Conservation (phyloP, 1,140 invertebrate species). For the Patella vulgata region DNA sequence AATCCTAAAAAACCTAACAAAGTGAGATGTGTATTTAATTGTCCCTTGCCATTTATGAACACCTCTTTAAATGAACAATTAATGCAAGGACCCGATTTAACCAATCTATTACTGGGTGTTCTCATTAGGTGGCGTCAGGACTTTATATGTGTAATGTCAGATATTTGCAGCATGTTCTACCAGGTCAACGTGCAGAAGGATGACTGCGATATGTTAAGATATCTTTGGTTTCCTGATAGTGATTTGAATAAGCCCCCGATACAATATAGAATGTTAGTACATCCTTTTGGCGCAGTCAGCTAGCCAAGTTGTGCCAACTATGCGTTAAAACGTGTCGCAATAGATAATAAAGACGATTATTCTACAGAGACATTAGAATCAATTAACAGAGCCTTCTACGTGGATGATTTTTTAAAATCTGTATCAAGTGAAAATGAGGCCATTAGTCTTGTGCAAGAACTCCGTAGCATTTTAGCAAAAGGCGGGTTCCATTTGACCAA, state of each 20-base stretch:
- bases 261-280: conserved; percentile 32
- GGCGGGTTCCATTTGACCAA: no score
- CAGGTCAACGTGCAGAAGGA: conserved; percentile 26
- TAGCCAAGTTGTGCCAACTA: conserved; percentile 36
- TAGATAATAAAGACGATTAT: conserved; percentile 22
- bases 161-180: conserved; percentile 53
- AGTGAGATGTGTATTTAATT: no score
- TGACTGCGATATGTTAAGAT: conserved; percentile 30
- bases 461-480: no score
- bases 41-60: conserved; percentile 25
- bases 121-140: conserved; percentile 44
- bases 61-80: conserved; percentile 44
- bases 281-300: conserved; percentile 32
- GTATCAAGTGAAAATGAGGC: conserved; percentile 20
- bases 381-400: conserved; percentile 37
- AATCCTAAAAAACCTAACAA: no score
- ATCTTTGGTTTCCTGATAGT: conserved; percentile 33
- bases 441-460: no score
- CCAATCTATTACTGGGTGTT: conserved; percentile 38
- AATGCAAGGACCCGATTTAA: conserved; percentile 44
- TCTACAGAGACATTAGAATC: conserved; percentile 16
- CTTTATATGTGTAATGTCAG: conserved; percentile 36
- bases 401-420: conserved; percentile 43
- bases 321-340: conserved; percentile 28
- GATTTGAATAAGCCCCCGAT: conserved; percentile 4